Base-by-base conservation (phyloP, 1,140 invertebrate genomes). In the Agrilus planipennis region DNA sequence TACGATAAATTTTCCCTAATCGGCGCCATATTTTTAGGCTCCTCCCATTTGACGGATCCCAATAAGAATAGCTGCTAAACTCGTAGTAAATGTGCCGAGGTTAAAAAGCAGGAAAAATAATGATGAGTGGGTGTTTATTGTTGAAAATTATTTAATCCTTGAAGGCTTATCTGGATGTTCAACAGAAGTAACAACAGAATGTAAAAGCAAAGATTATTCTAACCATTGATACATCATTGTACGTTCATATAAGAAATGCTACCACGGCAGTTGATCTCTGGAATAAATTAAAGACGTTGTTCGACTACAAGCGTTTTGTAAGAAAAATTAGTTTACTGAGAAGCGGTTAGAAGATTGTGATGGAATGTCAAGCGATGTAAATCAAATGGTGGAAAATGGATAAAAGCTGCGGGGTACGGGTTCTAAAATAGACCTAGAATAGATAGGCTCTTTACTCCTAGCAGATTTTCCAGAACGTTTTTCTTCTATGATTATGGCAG, bases 401-500 rank as follows among this genome's bases (percentile, higher is more conserved):
- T n/a, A n/a, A n/a, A n/a, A n/a, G n/a, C n/a, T n/a, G n/a, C n/a
- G n/a, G n/a, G n/a, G n/a, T n/a, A n/a, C n/a, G n/a, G n/a, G n/a
- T n/a, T n/a, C n/a, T n/a, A n/a, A n/a, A n/a, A n/a, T n/a, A n/a
- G n/a, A n/a, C n/a, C n/a, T n/a, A n/a, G n/a, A n/a, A n/a, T n/a
- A n/a, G n/a, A n/a, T n/a, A n/a, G n/a, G n/a, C n/a, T n/a, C n/a
- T n/a, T n/a, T n/a, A n/a, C n/a, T n/a, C n/a, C n/a, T 59, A 12
- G 53, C 54, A 0, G 57, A 55, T 23, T 52, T 60, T 30, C 35
- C 54, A 2, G 52, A 57, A 27, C 12, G 17, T 10, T 41, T 37
- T 46, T 22, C 27, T 22, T 57, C 60, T 1, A 62, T 62, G 55
- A 56, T 60, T 4, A 60, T 61, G 58, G 57, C 53, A 1, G 54